Evolutionary conservation across 2,888 invertebrate genomes (phyloP).

Genomic region (Rhopalosiphum nymphaeae): DNA sequence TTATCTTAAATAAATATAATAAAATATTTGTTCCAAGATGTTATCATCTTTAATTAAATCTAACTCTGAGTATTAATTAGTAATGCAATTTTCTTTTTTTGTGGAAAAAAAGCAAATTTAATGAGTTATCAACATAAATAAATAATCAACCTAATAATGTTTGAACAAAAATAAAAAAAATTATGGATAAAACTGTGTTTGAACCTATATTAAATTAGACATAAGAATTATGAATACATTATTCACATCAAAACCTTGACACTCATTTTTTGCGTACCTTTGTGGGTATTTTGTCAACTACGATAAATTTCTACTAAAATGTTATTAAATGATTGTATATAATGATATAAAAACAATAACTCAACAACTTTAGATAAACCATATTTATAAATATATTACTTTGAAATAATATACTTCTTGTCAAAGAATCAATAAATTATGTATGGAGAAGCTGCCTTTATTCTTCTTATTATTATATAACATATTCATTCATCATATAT

Average conservation of each 20-base stretch:
- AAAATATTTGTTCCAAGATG: too few species aligned
- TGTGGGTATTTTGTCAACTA: background rate
- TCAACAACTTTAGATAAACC: constrained; percentile 23
- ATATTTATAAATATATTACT: constrained; percentile 52
- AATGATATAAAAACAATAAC: background rate
- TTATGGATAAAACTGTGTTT: background rate
- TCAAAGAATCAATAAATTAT: background rate
- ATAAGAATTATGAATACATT: background rate
- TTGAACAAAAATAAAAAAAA: background rate
- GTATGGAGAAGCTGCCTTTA: constrained; percentile 23
- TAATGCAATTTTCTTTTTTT: too few species aligned
- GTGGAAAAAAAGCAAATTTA: too few species aligned
- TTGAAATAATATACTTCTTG: constrained; percentile 36
- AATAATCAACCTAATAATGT: too few species aligned
- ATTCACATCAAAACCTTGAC: too few species aligned
- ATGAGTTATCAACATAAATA: too few species aligned
- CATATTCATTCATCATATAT: constrained; percentile 23
- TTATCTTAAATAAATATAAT: too few species aligned
- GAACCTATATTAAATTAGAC: background rate
- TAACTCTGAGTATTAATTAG: too few species aligned
- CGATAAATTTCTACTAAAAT: background rate
- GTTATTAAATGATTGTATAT: background rate
- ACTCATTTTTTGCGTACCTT: background rate
- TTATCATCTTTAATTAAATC: too few species aligned
- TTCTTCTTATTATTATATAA: constrained; percentile 31